phyloP scores from a whole-genome alignment of 2,113 vertebrate genomes.

The Ciconia stormi region DNA sequence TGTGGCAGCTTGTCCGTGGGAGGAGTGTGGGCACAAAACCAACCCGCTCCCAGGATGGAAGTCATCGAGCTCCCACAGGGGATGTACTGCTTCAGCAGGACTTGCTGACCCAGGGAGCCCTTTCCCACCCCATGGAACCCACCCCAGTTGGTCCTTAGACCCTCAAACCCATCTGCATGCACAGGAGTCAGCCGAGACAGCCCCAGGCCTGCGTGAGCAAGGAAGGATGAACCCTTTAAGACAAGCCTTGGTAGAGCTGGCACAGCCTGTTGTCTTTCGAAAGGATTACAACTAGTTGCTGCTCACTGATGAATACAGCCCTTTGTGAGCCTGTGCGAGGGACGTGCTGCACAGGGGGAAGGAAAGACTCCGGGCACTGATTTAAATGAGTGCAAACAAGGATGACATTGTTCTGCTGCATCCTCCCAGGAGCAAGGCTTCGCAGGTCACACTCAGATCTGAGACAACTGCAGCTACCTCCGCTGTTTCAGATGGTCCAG shows the following conservation, averaged over 20 bases:
- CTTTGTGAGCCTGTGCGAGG: slow-evolving; percentile 30
- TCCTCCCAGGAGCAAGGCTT: not conserved
- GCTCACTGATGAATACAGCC: not conserved
- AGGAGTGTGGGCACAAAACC: not conserved
- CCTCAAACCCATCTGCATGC: not conserved
- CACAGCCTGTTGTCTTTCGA: slow-evolving; percentile 11
- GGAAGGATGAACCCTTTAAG: not conserved
- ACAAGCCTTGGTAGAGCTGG: slow-evolving; percentile 22
- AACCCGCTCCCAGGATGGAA: not conserved
- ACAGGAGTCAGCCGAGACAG: not conserved
- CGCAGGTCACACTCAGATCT: not conserved
- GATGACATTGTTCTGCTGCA: slow-evolving; percentile 5
- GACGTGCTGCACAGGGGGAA: slow-evolving; percentile 19
- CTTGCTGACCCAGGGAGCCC: not conserved
- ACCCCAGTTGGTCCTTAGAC: not conserved
- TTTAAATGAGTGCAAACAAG: slow-evolving; percentile 10
- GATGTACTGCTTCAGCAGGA: not conserved
- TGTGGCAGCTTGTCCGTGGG: slow-evolving; percentile 7
- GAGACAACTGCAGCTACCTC: not conserved
- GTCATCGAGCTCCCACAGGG: not conserved
- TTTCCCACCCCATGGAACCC: not conserved
- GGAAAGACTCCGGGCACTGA: not conserved
- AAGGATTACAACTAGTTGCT: not conserved
- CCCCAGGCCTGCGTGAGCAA: accelerated
- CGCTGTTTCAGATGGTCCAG: accelerated